Conservation (phyloP, 2,113 vertebrate genomes). For the Murina feae region DNA sequence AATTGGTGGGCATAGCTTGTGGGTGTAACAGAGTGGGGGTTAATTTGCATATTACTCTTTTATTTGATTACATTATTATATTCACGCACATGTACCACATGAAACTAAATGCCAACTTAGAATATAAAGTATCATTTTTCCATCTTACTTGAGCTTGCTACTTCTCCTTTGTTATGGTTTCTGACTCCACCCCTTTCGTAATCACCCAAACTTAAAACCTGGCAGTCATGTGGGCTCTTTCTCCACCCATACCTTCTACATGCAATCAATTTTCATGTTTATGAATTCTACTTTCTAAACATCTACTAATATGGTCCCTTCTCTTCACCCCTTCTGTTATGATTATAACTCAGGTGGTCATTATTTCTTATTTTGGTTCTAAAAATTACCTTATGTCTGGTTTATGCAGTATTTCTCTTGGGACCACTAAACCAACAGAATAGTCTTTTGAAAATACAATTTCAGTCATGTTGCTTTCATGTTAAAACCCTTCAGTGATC, state of each 20-base stretch:
- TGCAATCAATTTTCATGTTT: not conserved
- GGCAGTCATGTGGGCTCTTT: not conserved
- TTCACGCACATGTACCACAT: not conserved
- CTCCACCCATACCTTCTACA: not conserved
- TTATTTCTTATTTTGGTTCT: not conserved
- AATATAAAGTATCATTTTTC: not conserved
- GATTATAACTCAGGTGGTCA: not conserved
- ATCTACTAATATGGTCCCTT: not conserved
- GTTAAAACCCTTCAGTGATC: not conserved
- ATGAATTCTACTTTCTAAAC: not conserved
- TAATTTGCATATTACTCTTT: too few relatives aligned
- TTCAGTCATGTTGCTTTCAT: not conserved
- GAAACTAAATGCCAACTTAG: not conserved
- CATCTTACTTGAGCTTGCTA: not conserved
- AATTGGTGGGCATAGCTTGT: too few relatives aligned
- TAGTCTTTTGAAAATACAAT: not conserved
- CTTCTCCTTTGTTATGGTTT: not conserved
- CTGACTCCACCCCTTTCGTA: not conserved
- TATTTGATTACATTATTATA: too few relatives aligned
- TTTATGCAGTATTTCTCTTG: not conserved
- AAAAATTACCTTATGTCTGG: not conserved
- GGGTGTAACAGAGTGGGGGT: too few relatives aligned
- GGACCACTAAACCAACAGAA: not conserved
- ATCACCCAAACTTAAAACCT: not conserved
- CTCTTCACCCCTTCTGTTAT: not conserved